Evolutionary conservation across 2,797 vertebrate species (phyloP), one percentile per base, ranked within the genome.

Genomic region (Lepus oiostolus): DNA sequence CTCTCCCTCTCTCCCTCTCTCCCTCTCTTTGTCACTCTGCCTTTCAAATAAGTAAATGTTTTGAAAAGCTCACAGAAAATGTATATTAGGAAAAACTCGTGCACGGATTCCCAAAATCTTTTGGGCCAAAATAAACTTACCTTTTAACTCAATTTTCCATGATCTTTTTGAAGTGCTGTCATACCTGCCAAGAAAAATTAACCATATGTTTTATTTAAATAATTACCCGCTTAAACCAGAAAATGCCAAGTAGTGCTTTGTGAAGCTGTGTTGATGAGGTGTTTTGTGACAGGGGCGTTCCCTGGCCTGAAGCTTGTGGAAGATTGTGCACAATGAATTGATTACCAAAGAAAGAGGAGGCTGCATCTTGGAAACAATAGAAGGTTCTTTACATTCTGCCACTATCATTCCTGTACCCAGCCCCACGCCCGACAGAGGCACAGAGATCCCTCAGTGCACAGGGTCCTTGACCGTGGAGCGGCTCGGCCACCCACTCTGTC

Each of bases 401-500:
- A 16, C 14, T 3, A 5, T 28, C 68, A 2, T 24, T 42, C 21
- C 22, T 2, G 21, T 12, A 7, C 42, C 42, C 42, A 42, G 42
- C 42, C 42, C 42, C 42, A 42, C 42, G 42, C 42, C 42, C 42
- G 42, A 42, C 42, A 42, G 42, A 42, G 42, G 42, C 42, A 7
- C 42, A 42, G 42, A 42, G 42, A 42, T 42, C 71, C 22, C 4
- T 42, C 3, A 0, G 7, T 3, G 13, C 28, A 10, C 19, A 21
- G 28, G 60, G 47, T 30, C 35, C 4, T 60, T 4, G 2, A 1
- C 12, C 0, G 0, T 5, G 4, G 16, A 8, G 12, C 16, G 0
- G 22, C 70, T 52, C 11, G 17, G 28, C 17, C 9, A 26, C 11
- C 7, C 2, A 32, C 3, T 2, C 35, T 12, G 1, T 22, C 14